phyloP scores from a whole-genome alignment of 2,888 invertebrate species.

The Bursaphelenchus okinawaensis region DNA sequence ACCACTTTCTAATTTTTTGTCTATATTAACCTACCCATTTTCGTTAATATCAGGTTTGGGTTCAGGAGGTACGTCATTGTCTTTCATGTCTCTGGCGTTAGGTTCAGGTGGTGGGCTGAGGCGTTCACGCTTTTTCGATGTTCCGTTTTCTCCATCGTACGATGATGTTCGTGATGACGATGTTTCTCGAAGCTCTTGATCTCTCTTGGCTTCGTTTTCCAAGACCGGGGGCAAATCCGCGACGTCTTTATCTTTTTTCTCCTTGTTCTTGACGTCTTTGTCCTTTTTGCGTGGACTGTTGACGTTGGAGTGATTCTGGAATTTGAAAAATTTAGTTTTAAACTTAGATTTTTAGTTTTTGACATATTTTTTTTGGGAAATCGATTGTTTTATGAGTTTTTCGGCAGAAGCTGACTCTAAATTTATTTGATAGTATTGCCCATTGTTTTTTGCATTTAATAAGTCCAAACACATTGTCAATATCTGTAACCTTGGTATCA shows the following conservation, averaged over 20 bases:
- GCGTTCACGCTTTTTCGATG: not conserved
- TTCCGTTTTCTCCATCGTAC: not conserved
- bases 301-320: not conserved
- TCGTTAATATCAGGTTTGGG: not conserved
- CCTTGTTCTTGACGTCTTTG: not conserved
- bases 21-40: not conserved
- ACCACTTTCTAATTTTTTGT: no score
- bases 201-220: not conserved
- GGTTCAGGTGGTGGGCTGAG: not conserved
- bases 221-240: not conserved
- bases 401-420: no score
- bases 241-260: not conserved
- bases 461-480: not conserved
- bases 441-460: not conserved
- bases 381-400: no score
- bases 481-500: not conserved
- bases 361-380: no score
- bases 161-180: not conserved
- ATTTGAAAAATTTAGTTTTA: no score
- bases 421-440: not conserved
- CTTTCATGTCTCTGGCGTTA: not conserved
- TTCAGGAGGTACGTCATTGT: not conserved
- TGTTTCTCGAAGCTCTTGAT: not conserved
- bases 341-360: no score
- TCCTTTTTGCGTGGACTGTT: not conserved